Conservation (phyloP, 2,113 vertebrate genomes). For the Ivindomyrus marchei region DNA sequence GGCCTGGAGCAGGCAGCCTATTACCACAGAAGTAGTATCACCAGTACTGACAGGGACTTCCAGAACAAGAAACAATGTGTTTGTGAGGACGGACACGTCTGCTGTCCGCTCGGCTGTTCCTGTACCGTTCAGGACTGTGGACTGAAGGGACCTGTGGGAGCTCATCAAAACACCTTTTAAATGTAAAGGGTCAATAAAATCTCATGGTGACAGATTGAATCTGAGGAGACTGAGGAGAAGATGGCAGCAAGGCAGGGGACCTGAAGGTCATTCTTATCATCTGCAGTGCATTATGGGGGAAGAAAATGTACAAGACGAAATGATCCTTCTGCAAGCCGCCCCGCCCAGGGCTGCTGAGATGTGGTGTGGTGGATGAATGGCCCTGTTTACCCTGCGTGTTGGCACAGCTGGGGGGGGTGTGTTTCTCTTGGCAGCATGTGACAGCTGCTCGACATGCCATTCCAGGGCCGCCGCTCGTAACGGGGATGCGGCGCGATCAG, state of each 20-base stretch:
- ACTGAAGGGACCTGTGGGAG: not conserved
- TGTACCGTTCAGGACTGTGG: not conserved
- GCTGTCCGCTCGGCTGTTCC: not conserved
- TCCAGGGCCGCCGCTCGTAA: not conserved
- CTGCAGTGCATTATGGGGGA: not conserved
- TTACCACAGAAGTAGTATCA: not conserved
- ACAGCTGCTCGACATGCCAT: not conserved
- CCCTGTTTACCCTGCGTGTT: not conserved
- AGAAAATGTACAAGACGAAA: not conserved
- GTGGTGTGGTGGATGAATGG: not conserved
- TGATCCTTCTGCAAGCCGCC: not conserved
- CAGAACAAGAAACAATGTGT: not conserved
- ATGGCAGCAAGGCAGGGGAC: not conserved
- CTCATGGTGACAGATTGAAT: not conserved
- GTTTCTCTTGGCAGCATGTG: not conserved
- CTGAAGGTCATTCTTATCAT: not conserved
- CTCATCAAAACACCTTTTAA: not conserved
- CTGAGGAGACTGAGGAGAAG: not conserved
- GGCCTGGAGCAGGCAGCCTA: not conserved
- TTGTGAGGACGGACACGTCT: not conserved
- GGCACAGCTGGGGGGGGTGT: not conserved
- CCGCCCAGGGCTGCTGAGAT: not conserved
- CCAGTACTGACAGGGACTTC: not conserved
- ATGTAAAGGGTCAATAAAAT: not conserved
- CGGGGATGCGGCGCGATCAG: not conserved